A percentile compares a stretch with the other conserved stretches of the same genome.
Conservation (phyloP, 2,888 invertebrate genomes). For the Caenorhabditis macrosperma region DNA sequence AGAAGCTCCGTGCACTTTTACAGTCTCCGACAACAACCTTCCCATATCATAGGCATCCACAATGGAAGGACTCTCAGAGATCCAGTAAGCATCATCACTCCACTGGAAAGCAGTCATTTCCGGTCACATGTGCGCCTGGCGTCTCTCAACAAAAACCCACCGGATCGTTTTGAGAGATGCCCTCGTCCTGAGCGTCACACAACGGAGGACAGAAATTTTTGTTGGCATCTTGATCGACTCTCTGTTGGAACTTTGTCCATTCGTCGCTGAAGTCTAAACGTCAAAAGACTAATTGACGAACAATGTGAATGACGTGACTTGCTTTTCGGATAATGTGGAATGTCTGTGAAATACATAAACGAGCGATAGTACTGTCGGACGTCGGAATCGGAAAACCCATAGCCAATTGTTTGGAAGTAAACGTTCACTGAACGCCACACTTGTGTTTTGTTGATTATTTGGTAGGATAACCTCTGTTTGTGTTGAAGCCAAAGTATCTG, state of each 20-base stretch:
- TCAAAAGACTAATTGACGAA: constrained; percentile 22
- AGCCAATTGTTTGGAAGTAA: constrained; percentile 7
- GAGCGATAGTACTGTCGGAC: constrained; percentile 53
- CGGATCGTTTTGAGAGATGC: constrained; percentile 45
- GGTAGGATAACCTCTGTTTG: constrained; percentile 52
- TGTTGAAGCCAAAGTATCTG: constrained; percentile 43
- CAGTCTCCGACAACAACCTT: constrained; percentile 47
- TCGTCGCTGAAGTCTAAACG: constrained; percentile 58
- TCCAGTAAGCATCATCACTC: constrained; percentile 49
- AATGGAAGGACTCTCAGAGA: constrained; percentile 40
- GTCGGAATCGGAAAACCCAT: constrained; percentile 32
- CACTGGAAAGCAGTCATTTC: constrained; percentile 38
- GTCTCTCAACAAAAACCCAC: constrained; percentile 18
- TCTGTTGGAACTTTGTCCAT: constrained; percentile 45
- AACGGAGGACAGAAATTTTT: constrained; percentile 51
- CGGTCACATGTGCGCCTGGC: neutral
- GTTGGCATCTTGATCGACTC: constrained; percentile 31
- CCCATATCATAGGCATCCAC: constrained; percentile 58
- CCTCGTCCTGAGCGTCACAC: constrained; percentile 34
- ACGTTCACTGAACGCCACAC: constrained; percentile 6
- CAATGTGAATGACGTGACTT: constrained; percentile 3
- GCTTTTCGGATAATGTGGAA: constrained; percentile 54
- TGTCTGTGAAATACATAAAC: constrained; percentile 47
- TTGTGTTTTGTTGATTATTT: neutral
- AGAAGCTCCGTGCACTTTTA: constrained; percentile 38